phyloP scores from a whole-genome alignment of 1,140 invertebrate species.

The Asbolus verrucosus region DNA sequence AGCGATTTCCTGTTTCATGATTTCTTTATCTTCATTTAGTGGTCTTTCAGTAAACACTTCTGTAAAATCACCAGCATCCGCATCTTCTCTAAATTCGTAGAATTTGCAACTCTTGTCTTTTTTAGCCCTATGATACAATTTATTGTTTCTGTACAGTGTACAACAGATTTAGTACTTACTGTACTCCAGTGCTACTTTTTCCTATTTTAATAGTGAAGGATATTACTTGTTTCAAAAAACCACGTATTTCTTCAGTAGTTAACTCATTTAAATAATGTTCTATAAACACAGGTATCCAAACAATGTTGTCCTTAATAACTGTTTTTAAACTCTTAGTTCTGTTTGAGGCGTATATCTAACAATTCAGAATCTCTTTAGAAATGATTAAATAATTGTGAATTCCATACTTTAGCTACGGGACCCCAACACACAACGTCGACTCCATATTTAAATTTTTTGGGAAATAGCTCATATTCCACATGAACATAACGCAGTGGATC shows the following conservation, averaged over 20 bases:
- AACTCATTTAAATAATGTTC: slow-evolving; percentile 35
- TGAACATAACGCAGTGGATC: slow-evolving; percentile 22
- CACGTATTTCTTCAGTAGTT: slow-evolving; percentile 24
- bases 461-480: slow-evolving; percentile 50
- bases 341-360: slow-evolving; percentile 40
- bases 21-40: not conserved
- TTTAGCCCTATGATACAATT: slow-evolving; percentile 33
- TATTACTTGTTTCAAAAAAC: slow-evolving; percentile 1
- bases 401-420: slow-evolving; percentile 46
- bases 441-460: slow-evolving; percentile 45
- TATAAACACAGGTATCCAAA: slow-evolving; percentile 47
- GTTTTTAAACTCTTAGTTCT: slow-evolving; percentile 26
- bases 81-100: slow-evolving; percentile 36
- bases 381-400: not conserved
- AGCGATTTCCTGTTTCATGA: not conserved
- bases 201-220: not conserved
- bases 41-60: slow-evolving; percentile 16
- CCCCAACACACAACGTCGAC: slow-evolving; percentile 52
- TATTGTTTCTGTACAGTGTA: not conserved
- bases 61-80: slow-evolving; percentile 16
- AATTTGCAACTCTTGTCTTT: slow-evolving; percentile 43
- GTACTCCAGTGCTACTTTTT: slow-evolving; percentile 17
- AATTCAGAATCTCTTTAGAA: not conserved
- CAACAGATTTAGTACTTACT: slow-evolving; percentile 30
- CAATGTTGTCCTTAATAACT: slow-evolving; percentile 5